Evolutionary conservation across 2,888 invertebrate genomes (phyloP), one percentile per base, ranked within the genome.

Genomic region (Polyommatus iphigenia): DNA sequence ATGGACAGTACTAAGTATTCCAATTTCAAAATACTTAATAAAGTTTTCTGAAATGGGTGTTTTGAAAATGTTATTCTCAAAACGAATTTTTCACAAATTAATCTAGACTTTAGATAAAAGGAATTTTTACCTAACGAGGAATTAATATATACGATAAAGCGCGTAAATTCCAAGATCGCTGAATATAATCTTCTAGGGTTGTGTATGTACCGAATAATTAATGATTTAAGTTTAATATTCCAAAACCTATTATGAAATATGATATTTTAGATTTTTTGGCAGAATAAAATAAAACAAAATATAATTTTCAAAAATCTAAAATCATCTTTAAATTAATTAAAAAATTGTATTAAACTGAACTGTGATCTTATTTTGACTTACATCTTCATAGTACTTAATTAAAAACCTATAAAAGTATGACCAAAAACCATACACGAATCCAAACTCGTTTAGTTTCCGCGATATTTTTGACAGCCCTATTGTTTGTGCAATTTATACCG

Each of bases 401-500:
- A 15, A 0, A 20, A 50, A 24, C 10, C 10, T 46, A 46, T 46
- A 46, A 50, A 75, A 7, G 50, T 24, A 13, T 18, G 73, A 54
- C 5, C 18, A 18, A 29, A 29, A 15, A 0, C 5, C 20, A 24
- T 32, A 50, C 24, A 75, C 15, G 29, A 5, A 75, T 20, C n/a
- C 24, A 50, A 41, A 24, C 15, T 50, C 13, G 20, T 24, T 24
- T 13, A 29, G 15, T 20, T 62, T 29, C 24, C 15, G 3, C 5
- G 13, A 29, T 24, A 20, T 62, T 20, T 20, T 24, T 24, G 75
- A 24, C 50, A 75, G 5, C 75, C 75, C 75, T 75, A 75, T 75
- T 3, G n/a, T 50, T 75, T 75, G 75, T 75, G 75, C 50, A 75
- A 75, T 75, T 75, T 75, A 50, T 75, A 54, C 75, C 75, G 75